phyloP scores from a whole-genome alignment of 53 echinoderm and acorn worm genomes.

The Crossaster papposus region DNA sequence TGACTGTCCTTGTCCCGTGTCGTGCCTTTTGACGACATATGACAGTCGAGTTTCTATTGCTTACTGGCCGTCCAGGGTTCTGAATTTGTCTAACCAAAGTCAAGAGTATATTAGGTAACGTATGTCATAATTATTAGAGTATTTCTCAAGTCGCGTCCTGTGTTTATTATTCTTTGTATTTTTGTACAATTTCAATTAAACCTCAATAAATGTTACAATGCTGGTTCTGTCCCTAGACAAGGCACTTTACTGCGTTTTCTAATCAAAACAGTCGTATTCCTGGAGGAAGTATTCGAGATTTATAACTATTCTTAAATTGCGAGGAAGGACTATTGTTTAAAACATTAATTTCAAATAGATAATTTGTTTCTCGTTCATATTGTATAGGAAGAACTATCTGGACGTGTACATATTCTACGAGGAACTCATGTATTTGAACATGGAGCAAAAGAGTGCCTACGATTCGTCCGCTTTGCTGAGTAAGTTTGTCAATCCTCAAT shows the following conservation, averaged over 20 bases:
- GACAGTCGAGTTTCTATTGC: neutral
- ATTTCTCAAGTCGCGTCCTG: neutral
- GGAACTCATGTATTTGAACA: slow-evolving; percentile 39
- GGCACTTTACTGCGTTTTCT: too few relatives aligned
- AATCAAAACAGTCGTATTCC: too few relatives aligned
- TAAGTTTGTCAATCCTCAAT: slow-evolving; percentile 1
- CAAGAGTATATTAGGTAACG: slow-evolving; percentile 10
- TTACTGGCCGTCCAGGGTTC: neutral
- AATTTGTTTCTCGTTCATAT: neutral
- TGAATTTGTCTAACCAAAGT: neutral
- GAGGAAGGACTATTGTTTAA: neutral
- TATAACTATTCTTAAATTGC: too few relatives aligned
- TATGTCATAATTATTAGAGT: neutral
- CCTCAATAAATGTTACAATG: too few relatives aligned
- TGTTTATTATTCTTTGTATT: neutral
- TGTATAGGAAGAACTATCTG: slow-evolving; percentile 59
- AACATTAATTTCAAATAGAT: neutral
- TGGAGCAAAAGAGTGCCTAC: slow-evolving; percentile 24
- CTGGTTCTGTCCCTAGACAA: too few relatives aligned
- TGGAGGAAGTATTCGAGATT: too few relatives aligned
- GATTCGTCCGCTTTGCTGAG: neutral
- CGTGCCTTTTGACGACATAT: neutral
- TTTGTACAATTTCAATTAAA: neutral
- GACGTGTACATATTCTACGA: slow-evolving; percentile 66
- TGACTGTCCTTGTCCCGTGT: slow-evolving; percentile 10